Base-by-base conservation (phyloP, 2,888 invertebrate genomes). In the Hirtodrosophila confusa region DNA sequence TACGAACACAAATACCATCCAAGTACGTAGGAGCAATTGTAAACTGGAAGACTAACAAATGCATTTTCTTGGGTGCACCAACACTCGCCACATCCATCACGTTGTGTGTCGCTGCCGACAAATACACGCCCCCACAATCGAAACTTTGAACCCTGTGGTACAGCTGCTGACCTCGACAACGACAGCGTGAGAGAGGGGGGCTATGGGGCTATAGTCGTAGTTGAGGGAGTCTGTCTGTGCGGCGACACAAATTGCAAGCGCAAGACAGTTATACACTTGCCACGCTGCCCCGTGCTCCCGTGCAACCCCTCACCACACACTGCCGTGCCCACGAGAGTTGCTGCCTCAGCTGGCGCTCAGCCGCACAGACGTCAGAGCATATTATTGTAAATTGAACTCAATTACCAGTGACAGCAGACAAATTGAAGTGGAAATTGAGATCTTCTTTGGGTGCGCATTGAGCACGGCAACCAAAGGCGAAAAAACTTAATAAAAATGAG, bases 401-500 rank as follows among this genome's bases (percentile, higher is more conserved):
- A 90, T 90, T 88, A 89, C 86, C 86, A 87, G 76, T 89, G 90
- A 89, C 89, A 90, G 90, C 89, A 87, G 89, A 89, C 90, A 90
- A 90, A 90, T 90, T 90, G 89, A 89, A 90, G 89, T 90, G 89
- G 90, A 90, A 90, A 90, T 90, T 89, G 89, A 90, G 90, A 89
- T 89, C 87, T 89, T 88, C 80, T 86, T 82, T 76, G 75, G 63
- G 69, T 60, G 78, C 63, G 47, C 45, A 43, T 54, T 31, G 60
- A 43, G 41, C 45, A 50, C 48, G 49, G 53, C 50, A 63, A 60
- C 64, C 55, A 47, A 56, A 68, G 41, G 43, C 37, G 29, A 47
- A 50, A 44, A 71, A 64, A 71, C 73, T 78, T 69, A 57, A 80
- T 75, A 84, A 80, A 84, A 84, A 74, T 78, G 27, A 27, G 27